phyloP scores from a whole-genome alignment of 2,113 vertebrate species.

The Rana temporaria region DNA sequence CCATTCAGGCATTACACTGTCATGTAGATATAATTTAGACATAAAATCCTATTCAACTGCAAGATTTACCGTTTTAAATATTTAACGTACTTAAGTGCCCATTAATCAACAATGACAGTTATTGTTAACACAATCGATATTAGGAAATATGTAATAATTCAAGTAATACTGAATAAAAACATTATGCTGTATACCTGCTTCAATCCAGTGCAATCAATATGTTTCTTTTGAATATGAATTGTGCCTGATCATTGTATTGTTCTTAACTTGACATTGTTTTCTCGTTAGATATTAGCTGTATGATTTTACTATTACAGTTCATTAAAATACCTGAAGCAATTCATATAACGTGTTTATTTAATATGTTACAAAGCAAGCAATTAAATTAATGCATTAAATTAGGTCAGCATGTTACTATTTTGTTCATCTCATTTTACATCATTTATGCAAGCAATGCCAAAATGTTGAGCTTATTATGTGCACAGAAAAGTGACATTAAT shows the following conservation, averaged over 20 bases:
- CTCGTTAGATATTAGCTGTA: background rate
- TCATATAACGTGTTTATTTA: background rate
- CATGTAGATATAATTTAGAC: background rate
- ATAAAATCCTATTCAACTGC: background rate
- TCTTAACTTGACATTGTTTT: slow-evolving; percentile 65
- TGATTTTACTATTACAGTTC: background rate
- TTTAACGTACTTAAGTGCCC: slow-evolving; percentile 79
- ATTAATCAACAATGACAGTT: slow-evolving; percentile 86
- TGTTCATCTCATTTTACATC: background rate
- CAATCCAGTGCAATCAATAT: slow-evolving; percentile 82
- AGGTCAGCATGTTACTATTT: background rate
- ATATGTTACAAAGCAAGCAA: background rate
- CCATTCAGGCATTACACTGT: too few relatives aligned
- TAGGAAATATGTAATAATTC: slow-evolving; percentile 84
- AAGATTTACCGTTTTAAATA: slow-evolving; percentile 79
- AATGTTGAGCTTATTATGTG: slow-evolving; percentile 57
- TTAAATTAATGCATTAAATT: too few relatives aligned
- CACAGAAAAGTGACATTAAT: slow-evolving; percentile 83
- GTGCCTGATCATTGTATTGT: slow-evolving; percentile 74
- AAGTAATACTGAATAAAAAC: slow-evolving; percentile 79
- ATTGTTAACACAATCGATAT: slow-evolving; percentile 82
- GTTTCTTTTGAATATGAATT: slow-evolving; percentile 76
- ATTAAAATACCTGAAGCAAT: background rate
- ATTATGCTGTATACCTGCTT: slow-evolving; percentile 68
- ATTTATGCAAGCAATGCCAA: background rate